Evolutionary conservation across 2,888 invertebrate genomes (phyloP), one percentile per base, ranked within the genome.

Genomic region (Eurois occulta): DNA sequence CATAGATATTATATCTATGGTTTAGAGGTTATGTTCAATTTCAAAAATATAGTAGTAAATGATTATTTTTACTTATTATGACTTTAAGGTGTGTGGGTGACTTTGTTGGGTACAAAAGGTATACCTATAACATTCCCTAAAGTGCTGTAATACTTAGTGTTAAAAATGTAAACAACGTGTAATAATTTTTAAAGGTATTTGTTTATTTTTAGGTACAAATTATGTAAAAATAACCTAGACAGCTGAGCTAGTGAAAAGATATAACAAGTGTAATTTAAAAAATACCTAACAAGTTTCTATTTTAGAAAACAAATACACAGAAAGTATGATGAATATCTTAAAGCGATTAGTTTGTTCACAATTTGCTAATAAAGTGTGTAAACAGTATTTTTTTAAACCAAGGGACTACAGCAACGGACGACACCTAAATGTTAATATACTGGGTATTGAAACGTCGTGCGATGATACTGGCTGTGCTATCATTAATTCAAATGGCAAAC

Each of bases 391-490:
- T 41, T 28, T 65, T n/a, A 80, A 75, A 68, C 41, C 69, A 43
- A 86, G 72, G 71, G 64, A 21, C n/a, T 77, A 55, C 55, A 80
- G 41, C 65, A 66, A 48, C 41, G 72, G 13, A n/a, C 58, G 16
- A 43, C 62, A 60, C 48, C 62, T 84, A 48, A 87, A 75, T 72
- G 43, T 78, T 62, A 87, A 84, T 74, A 95, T 99, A 80, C 96
- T 99, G 75, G 99, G 99, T n/a, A 99, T 99, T 90, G 99, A 99
- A 97, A 99, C 99, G 5, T 99, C 99, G 77, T 99, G 99, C 93
- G 99, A 99, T 96, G 99, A 99, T 92, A 99, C 99, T 1, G 99
- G 99, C 24, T 98, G 98, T 91, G 99, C 99, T 48, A 97, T 99
- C 86, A 98, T 99, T 13, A 97, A 98, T 94, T 96, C 96, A 24